phyloP scores from a whole-genome alignment of 2,888 invertebrate genomes.

The Agrotis clavis region DNA sequence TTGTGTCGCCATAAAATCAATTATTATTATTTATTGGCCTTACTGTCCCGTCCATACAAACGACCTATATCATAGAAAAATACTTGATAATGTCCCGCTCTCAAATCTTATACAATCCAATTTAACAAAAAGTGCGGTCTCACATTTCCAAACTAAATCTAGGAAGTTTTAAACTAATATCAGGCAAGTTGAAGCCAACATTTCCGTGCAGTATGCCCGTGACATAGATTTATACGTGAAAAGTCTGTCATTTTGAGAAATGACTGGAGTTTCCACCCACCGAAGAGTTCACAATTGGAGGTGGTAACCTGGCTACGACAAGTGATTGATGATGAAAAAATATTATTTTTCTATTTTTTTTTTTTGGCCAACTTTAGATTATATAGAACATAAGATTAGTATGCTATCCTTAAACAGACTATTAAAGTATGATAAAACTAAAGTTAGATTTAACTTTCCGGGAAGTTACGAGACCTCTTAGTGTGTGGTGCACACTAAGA shows the following conservation, averaged over 20 bases:
- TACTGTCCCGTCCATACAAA: not conserved
- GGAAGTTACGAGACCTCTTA: no score
- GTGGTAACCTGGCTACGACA: constrained; percentile 73
- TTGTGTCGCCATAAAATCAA: not conserved
- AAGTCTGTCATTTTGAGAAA: constrained; percentile 83
- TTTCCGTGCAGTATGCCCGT: constrained; percentile 69
- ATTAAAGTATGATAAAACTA: no score
- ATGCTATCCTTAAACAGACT: no score
- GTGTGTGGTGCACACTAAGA: no score
- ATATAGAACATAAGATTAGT: constrained; percentile 15
- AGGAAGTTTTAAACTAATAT: constrained; percentile 65
- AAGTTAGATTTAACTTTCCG: no score
- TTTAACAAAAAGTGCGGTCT: constrained; percentile 55
- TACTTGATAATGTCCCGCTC: constrained; percentile 5
- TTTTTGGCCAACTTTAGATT: constrained; percentile 32
- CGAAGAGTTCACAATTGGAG: constrained; percentile 76
- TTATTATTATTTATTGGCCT: no score
- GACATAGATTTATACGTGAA: constrained; percentile 78
- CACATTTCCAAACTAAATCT: constrained; percentile 56
- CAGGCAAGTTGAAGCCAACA: constrained; percentile 56
- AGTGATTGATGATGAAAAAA: constrained; percentile 74
- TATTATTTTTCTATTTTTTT: constrained; percentile 47
- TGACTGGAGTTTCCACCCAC: constrained; percentile 77
- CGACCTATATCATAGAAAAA: not conserved
- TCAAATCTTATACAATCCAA: constrained; percentile 42